Base-by-base conservation (phyloP, 2,113 vertebrate species). In the Amblyopsis rosae region DNA sequence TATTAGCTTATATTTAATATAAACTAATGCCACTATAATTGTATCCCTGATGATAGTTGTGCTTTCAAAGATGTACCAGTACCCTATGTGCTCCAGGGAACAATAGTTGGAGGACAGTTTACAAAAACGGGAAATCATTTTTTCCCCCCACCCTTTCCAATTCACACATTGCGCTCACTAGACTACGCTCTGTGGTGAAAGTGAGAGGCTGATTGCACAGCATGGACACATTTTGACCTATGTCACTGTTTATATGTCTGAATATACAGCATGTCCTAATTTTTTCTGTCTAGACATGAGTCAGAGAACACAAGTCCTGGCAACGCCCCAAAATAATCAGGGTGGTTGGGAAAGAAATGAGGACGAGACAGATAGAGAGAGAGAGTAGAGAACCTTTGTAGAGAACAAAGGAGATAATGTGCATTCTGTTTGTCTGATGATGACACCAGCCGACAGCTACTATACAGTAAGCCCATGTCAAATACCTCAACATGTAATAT, bases 141-240 rank as follows among this genome's bases (percentile, higher is more conserved):
- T 70, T 86, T 76, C 77, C 82, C 77, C 73, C 67, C n/a, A 17
- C 51, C 35, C 35, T 41, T 8, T 1, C 69, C 71, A 73, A 65
- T 64, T 13, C 50, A 79, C 83, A 72, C 76, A 65, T 51, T 70
- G 70, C 72, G 35, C 66, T 73, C 77, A 61, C 78, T 75, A 8
- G 75, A 65, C 87, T 69, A 74, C 63, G 81, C 76, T 63, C 74
- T 46, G 78, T 64, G 73, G 67, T 66, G 73, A 82, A 88, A 87
- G 84, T 72, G 78, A 80, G 59, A 53, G 55, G 64, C 77, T 89
- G 87, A 90, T 89, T 91, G 86, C 87, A 72, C 90, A 87, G 87
- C 72, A 5, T 70, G 90, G 84, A 73, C 79, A 67, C 65, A 70
- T 80, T 67, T 35, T 59, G 49, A 41, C 82, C 83, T 75, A 87